These are phyloP conservation scores for Drepanosiphum platanoidis DNA, from an alignment of 2,888 invertebrate genomes.

Conservation along the genomic window DNA sequence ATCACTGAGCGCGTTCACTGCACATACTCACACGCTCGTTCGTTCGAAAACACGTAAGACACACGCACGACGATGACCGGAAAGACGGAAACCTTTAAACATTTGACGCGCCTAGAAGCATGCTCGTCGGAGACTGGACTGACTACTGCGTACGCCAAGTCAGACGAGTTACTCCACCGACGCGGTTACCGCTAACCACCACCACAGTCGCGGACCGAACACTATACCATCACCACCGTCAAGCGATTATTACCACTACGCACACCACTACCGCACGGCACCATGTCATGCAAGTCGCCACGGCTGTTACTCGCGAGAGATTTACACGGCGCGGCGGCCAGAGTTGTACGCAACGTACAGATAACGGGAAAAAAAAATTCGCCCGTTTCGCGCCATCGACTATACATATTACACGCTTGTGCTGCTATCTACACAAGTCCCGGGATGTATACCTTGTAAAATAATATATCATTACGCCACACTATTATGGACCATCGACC, in stretches of 20 bases:
- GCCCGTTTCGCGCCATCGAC: slow-evolving; percentile 45
- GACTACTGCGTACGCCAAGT: too few species aligned
- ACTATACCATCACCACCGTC: neutral
- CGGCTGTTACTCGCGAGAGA: neutral
- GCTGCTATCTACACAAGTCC: slow-evolving; percentile 41
- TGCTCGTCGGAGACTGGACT: slow-evolving; percentile 27
- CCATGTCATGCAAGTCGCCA: neutral
- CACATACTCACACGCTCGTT: neutral
- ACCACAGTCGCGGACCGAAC: neutral
- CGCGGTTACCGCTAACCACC: neutral
- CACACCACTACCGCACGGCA: neutral
- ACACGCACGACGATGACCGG: neutral
- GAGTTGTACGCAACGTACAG: neutral
- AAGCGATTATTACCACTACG: neutral
- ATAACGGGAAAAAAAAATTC: slow-evolving; percentile 46
- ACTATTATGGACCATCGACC: too few species aligned
- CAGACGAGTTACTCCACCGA: too few species aligned
- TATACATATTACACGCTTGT: slow-evolving; percentile 26
- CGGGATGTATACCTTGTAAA: too few species aligned
- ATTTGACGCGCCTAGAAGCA: neutral
- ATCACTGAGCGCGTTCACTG: too few species aligned
- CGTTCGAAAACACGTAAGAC: neutral
- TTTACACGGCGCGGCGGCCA: neutral
- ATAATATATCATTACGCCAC: too few species aligned
- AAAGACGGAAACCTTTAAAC: neutral